Evolutionary conservation across 2,888 invertebrate species (phyloP).

Genomic region (Punctoribates punctum): DNA sequence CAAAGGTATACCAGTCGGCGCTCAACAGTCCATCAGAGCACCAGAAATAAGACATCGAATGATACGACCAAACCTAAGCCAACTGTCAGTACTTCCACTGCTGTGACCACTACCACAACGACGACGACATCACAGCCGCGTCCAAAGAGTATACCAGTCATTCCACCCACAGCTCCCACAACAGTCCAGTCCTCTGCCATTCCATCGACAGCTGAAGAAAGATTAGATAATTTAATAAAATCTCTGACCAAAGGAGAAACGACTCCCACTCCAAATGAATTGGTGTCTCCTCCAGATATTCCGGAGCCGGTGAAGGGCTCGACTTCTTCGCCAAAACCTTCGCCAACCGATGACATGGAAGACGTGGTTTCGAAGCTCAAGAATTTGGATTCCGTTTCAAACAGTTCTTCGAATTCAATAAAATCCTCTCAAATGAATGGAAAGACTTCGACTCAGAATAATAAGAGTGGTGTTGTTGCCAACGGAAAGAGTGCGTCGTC

Average conservation of each 20-base stretch:
- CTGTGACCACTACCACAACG: slow-evolving; percentile 24
- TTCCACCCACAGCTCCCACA: slow-evolving; percentile 45
- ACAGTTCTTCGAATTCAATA: background rate
- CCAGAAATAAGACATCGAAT: background rate
- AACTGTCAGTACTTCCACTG: background rate
- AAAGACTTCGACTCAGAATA: background rate
- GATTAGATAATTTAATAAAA: slow-evolving; percentile 71
- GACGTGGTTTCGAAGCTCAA: slow-evolving; percentile 12
- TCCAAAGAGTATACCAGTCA: slow-evolving; percentile 45
- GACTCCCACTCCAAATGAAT: slow-evolving; percentile 10
- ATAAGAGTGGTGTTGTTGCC: background rate
- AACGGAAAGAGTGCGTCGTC: background rate
- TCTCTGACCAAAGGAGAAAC: slow-evolving; percentile 53
- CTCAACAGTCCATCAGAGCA: slow-evolving; percentile 52
- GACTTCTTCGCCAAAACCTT: background rate
- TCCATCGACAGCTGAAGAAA: slow-evolving; percentile 57
- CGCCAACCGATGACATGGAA: background rate
- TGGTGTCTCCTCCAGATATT: background rate
- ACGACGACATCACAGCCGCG: slow-evolving; percentile 41
- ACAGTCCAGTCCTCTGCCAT: slow-evolving; percentile 46
- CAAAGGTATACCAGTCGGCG: slow-evolving; percentile 91
- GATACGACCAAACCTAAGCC: slow-evolving; percentile 9
- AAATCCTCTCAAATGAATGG: slow-evolving; percentile 20
- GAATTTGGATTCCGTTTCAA: slow-evolving; percentile 9
- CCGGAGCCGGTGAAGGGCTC: slow-evolving; percentile 1